phyloP scores from a whole-genome alignment of 2,888 invertebrate species.

The Protophormia terraenovae region DNA sequence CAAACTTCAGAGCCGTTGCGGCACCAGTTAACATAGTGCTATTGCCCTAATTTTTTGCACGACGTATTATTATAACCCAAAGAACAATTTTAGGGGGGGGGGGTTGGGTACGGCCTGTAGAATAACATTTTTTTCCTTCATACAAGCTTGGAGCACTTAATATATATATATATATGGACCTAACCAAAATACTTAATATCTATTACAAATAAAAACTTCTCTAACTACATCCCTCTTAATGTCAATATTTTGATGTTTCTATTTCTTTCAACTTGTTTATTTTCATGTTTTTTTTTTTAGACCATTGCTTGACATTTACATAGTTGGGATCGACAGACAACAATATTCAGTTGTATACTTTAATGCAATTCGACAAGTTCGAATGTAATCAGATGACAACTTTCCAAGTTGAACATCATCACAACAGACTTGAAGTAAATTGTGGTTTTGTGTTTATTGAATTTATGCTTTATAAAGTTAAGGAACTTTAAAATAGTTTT shows the following conservation, averaged over 20 bases:
- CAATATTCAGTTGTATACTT: slow-evolving; percentile 16
- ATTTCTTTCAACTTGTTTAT: slow-evolving; percentile 41
- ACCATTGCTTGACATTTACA: no score
- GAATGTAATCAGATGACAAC: slow-evolving; percentile 47
- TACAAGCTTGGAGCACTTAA: no score
- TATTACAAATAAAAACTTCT: slow-evolving; percentile 12
- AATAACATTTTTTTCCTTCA: no score
- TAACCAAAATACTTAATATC: slow-evolving; percentile 18
- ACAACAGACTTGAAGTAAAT: slow-evolving; percentile 41
- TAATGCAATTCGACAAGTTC: slow-evolving; percentile 50
- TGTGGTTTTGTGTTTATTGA: slow-evolving; percentile 47
- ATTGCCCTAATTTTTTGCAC: no score
- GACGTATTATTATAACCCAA: no score
- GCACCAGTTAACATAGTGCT: no score
- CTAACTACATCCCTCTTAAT: no score
- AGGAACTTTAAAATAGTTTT: not conserved
- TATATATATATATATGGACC: not conserved
- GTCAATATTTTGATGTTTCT: slow-evolving; percentile 52
- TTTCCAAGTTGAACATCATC: slow-evolving; percentile 22
- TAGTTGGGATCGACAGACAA: not conserved
- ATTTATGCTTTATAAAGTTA: slow-evolving; percentile 27
- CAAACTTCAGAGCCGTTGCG: no score
- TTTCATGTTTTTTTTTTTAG: slow-evolving; percentile 35
- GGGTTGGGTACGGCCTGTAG: no score
- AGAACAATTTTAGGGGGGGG: no score